A percentile compares a stretch with the other conserved stretches of the same genome.
These are phyloP conservation scores for Alitta virens DNA, from an alignment of 2,888 invertebrate genomes.

Conservation along the genomic window DNA sequence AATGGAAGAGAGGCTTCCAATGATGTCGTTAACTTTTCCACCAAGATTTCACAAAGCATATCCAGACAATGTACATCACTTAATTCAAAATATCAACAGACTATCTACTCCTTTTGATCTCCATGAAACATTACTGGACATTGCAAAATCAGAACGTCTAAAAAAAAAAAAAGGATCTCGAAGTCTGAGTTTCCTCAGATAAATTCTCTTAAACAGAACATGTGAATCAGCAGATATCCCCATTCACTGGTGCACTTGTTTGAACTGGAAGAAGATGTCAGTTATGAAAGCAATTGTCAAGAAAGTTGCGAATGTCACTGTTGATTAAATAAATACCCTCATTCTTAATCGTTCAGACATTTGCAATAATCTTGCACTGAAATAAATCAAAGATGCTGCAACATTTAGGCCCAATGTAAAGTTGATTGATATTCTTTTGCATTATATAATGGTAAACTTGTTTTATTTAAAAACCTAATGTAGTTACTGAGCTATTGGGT, in stretches of 20 bases:
- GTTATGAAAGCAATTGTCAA: not conserved
- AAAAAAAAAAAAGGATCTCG: conserved; percentile 14
- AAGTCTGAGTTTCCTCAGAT: conserved; percentile 41
- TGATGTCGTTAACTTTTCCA: conserved; percentile 46
- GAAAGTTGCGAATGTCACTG: not conserved
- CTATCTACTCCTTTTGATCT: conserved; percentile 50
- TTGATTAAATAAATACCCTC: conserved; percentile 10
- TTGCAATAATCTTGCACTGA: conserved; percentile 17
- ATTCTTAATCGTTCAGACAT: not conserved
- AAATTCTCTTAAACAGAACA: conserved; percentile 41
- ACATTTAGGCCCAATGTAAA: conserved; percentile 25
- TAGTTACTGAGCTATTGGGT: too few relatives aligned
- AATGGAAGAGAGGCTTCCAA: conserved; percentile 48
- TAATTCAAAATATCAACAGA: conserved; percentile 34
- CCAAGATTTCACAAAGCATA: conserved; percentile 30
- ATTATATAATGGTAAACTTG: too few relatives aligned
- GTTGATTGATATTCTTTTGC: conserved; percentile 15
- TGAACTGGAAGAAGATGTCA: conserved; percentile 32
- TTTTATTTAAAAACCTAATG: too few relatives aligned
- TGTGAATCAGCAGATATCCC: conserved; percentile 40
- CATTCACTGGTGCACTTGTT: conserved; percentile 51
- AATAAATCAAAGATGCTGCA: conserved; percentile 11
- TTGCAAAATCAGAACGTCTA: conserved; percentile 30
- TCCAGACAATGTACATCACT: conserved; percentile 6
- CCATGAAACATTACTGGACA: conserved; percentile 41